phyloP scores from a whole-genome alignment of 2,888 invertebrate genomes.

The Toxonevra muliebris region DNA sequence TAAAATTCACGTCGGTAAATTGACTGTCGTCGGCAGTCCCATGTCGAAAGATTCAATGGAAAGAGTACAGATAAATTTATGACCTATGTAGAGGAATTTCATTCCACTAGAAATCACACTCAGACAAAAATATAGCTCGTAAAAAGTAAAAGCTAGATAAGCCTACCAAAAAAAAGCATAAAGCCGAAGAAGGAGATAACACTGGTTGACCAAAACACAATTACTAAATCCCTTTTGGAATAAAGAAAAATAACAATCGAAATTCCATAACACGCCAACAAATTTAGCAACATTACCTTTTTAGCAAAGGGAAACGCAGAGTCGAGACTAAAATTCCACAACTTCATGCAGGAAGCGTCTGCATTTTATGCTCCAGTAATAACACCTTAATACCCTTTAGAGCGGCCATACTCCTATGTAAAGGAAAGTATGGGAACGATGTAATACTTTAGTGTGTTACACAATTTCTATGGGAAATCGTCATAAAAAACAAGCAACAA shows the following conservation, averaged over 20 bases:
- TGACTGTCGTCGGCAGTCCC: no score
- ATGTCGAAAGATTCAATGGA: no score
- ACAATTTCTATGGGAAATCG: neutral
- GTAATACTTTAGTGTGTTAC: neutral
- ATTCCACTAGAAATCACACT: no score
- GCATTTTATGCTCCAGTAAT: neutral
- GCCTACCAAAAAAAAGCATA: neutral
- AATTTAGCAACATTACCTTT: no score
- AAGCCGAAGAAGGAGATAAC: no score
- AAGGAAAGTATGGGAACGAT: neutral
- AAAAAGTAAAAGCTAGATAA: no score
- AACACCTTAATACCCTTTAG: conserved; percentile 16
- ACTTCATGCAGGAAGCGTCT: conserved; percentile 4
- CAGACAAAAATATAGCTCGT: no score
- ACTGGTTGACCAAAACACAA: neutral
- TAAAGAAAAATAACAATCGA: neutral
- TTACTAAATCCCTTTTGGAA: neutral
- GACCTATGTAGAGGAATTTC: no score
- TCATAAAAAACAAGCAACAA: conserved; percentile 18
- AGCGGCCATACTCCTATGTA: neutral
- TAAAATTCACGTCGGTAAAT: no score
- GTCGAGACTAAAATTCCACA: conserved; percentile 23
- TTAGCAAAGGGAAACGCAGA: neutral
- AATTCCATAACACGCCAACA: neutral
- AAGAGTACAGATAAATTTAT: no score